phyloP scores from a whole-genome alignment of 2,888 invertebrate genomes.

The Seira sanloemensis region DNA sequence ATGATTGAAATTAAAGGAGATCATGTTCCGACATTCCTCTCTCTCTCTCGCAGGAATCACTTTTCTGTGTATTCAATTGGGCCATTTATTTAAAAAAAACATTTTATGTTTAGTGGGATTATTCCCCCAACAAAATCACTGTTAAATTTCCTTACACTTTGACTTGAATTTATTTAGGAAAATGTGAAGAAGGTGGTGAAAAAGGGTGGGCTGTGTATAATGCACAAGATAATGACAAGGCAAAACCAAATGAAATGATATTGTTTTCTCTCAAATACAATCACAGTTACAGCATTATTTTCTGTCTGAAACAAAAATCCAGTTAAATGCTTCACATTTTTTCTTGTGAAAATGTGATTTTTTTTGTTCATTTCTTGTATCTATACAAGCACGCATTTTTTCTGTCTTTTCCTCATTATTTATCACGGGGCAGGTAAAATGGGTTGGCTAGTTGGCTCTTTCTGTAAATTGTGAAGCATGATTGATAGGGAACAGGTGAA shows the following conservation, averaged over 20 bases:
- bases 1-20: not conserved
- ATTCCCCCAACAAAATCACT: no score
- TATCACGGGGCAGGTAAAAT: slow-evolving; percentile 17
- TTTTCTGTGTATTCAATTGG: no score
- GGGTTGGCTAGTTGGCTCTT: slow-evolving; percentile 39
- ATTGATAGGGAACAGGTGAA: slow-evolving; percentile 63
- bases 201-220: slow-evolving; percentile 51
- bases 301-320: not conserved
- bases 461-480: slow-evolving; percentile 34
- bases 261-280: not conserved
- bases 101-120: no score
- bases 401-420: not conserved
- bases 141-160: no score
- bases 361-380: no score
- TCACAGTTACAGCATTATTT: not conserved
- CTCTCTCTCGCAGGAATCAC: no score
- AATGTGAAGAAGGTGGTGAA: slow-evolving; percentile 63
- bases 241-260: slow-evolving; percentile 44
- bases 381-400: not conserved
- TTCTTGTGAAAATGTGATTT: not conserved
- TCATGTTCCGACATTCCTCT: not conserved
- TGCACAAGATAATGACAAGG: slow-evolving; percentile 1
- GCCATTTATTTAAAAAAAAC: no score
- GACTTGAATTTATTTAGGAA: no score
- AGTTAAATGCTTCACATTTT: not conserved